A percentile compares a stretch with the other conserved stretches of the same genome.
These are phyloP conservation scores for Artemia sp. DNA, from an alignment of 2,888 invertebrate genomes.

Conservation along the genomic window DNA sequence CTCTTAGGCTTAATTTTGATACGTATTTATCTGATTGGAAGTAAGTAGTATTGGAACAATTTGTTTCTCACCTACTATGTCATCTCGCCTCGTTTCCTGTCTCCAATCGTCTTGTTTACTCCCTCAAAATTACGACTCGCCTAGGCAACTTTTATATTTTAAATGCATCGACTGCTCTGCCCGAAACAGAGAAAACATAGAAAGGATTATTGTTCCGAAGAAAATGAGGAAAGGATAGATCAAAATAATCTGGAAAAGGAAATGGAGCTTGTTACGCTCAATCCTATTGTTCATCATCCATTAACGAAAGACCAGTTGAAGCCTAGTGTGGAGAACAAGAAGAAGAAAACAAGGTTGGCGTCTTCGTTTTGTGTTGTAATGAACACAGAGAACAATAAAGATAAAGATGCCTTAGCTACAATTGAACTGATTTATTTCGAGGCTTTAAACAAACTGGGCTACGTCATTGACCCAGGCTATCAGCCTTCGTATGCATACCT, in stretches of 20 bases:
- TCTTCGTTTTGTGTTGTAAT: not conserved
- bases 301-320: not conserved
- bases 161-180: not conserved
- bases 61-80: not conserved
- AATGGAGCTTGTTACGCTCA: not conserved
- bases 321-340: not conserved
- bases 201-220: not conserved
- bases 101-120: not conserved
- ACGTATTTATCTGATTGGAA: conserved; percentile 10
- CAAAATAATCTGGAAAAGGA: not conserved
- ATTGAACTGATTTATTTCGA: not conserved
- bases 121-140: conserved; percentile 12
- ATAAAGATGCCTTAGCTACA: not conserved
- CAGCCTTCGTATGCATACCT: not conserved
- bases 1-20: not conserved
- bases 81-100: conserved; percentile 6
- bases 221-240: not conserved
- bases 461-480: no score
- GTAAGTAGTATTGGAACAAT: conserved; percentile 11
- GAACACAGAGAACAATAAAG: conserved; percentile 10
- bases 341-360: not conserved
- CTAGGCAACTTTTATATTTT: conserved; percentile 15
- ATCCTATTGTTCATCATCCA: not conserved
- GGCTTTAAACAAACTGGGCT: not conserved
- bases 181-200: conserved; percentile 14